Percentiles rank a stretch among this genome's conserved stretches.
These are phyloP conservation scores for Junonia oenone DNA, from an alignment of 2,888 invertebrate genomes.

Conservation along the genomic window DNA sequence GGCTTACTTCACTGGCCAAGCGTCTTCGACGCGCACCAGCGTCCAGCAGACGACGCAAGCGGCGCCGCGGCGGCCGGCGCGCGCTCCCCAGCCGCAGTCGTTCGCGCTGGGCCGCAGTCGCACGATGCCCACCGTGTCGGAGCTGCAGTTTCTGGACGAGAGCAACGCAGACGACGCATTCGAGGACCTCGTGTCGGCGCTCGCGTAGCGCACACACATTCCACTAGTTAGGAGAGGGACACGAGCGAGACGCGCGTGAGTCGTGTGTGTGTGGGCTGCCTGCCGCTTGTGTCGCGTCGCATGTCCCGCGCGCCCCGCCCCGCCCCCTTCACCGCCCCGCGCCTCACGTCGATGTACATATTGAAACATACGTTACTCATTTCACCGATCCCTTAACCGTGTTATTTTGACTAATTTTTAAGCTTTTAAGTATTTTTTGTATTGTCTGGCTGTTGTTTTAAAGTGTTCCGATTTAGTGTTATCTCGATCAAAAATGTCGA, in stretches of 20 bases:
- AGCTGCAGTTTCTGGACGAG: conserved; percentile 84
- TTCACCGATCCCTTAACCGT: conserved; percentile 66
- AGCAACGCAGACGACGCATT: conserved; percentile 92
- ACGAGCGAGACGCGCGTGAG: conserved; percentile 75
- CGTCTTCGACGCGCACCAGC: conserved; percentile 20
- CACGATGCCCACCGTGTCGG: conserved; percentile 87
- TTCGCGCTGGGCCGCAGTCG: conserved; percentile 84
- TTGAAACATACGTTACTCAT: conserved; percentile 57
- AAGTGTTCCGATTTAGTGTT: conserved; percentile 47
- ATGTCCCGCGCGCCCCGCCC: conserved; percentile 40
- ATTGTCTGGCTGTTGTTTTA: conserved; percentile 67
- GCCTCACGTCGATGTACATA: conserved; percentile 55
- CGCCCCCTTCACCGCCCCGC: conserved; percentile 31
- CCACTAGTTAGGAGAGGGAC: conserved; percentile 69
- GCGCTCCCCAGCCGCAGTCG: conserved; percentile 59
- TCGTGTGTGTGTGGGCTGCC: conserved; percentile 75
- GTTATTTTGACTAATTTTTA: conserved; percentile 66
- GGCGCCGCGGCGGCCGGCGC: conserved; percentile 32
- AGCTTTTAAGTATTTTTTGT: conserved; percentile 65
- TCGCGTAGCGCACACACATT: conserved; percentile 67
- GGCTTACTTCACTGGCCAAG: conserved; percentile 82
- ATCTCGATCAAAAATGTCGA: not conserved
- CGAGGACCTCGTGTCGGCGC: conserved; percentile 88
- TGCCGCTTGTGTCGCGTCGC: conserved; percentile 63
- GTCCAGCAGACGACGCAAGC: conserved; percentile 28